Base-by-base conservation (phyloP, 2,888 invertebrate genomes). In the Opisthograptis luteolata region DNA sequence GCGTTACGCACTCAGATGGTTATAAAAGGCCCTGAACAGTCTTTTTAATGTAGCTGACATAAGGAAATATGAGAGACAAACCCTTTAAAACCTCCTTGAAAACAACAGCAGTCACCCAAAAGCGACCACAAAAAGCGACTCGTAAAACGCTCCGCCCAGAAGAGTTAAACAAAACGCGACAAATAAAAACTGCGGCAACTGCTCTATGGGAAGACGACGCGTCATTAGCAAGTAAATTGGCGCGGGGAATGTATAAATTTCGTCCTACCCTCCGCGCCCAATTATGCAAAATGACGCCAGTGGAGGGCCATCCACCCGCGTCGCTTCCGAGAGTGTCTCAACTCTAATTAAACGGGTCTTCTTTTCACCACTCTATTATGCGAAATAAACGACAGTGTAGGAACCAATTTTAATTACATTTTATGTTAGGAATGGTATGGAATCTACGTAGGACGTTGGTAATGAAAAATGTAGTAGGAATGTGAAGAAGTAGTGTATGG, bases 201-300 rank as follows among this genome's bases (percentile, higher is more conserved):
- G n/a, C n/a, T 70, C 77, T 76, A 75, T 73, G 75, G 73, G 74
- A 80, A 81, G 85, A 87, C 80, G 84, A 82, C 79, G 82, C 86
- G 83, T 90, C 90, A 89, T 90, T 90, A 90, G 89, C 89, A 87
- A 85, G 82, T 84, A 87, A 90, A 90, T 90, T 89, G 89, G 84
- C 87, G 87, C 78, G 76, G 76, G 76, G 79, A 76, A 81, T 81
- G 87, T 87, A 89, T 88, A 88, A 88, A 88, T 88, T 88, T 87
- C 87, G 84, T 79, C 68, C 86, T 81, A 81, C 88, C 85, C 85
- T 82, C 82, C 66, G 68, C 73, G 85, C 85, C 87, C 90, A 90
- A 89, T 90, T 90, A 90, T 89, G 90, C 87, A 89, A 89, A 90
- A 88, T 88, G 90, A 84, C 89, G 86, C 76, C 87, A 82, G 75